phyloP scores from a whole-genome alignment of 2,113 vertebrate genomes.

The Grammomys dolichurus region DNA sequence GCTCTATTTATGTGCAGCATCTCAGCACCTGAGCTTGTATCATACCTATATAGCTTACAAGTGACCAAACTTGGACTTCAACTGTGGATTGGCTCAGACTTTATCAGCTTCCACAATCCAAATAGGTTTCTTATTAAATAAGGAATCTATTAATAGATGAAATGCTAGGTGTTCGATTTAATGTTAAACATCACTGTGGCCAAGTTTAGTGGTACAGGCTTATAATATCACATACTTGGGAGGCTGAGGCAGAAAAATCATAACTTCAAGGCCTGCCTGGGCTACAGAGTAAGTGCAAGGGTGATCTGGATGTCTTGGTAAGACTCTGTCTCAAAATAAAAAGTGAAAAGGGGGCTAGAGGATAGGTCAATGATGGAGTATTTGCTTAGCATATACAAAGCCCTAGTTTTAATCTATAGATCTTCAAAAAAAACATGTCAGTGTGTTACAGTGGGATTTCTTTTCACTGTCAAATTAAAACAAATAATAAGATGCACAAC shows the following conservation, averaged over 20 bases:
- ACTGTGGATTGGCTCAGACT: not conserved
- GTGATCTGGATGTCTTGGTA: not conserved
- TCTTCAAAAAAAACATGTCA: not conserved
- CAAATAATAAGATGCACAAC: not conserved
- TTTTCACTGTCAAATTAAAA: conserved; percentile 31
- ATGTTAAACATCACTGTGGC: not conserved
- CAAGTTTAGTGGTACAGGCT: not conserved
- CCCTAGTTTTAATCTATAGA: not conserved
- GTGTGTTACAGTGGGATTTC: conserved; percentile 15
- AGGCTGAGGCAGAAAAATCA: not conserved
- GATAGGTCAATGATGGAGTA: not conserved
- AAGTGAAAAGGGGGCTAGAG: not conserved
- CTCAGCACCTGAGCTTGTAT: not conserved
- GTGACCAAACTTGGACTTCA: not conserved
- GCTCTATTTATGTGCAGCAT: not conserved
- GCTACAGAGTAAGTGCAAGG: not conserved
- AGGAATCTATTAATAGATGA: conserved; percentile 47
- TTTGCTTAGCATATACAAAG: not conserved
- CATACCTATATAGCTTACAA: not conserved
- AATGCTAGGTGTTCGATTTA: conserved; percentile 23
- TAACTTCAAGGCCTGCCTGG: not conserved
- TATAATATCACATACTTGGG: not conserved
- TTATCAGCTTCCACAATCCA: not conserved
- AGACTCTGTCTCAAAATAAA: not conserved
- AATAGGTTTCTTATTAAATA: conserved; percentile 30